Base-by-base conservation (phyloP, 2,113 vertebrate genomes). In the Ameiurus melas region DNA sequence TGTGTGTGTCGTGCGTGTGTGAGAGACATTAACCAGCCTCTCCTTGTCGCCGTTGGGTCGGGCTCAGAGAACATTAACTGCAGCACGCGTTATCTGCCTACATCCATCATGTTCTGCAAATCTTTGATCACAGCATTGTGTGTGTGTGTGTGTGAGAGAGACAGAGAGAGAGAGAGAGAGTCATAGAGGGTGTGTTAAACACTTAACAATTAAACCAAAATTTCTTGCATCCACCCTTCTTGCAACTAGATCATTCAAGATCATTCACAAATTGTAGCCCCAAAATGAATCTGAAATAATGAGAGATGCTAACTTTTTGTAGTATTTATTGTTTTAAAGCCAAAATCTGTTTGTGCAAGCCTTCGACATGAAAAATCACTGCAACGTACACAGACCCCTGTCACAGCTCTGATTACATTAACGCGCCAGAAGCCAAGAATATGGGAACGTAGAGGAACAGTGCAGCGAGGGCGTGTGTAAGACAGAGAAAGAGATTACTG, bases 1-100 rank as follows among this genome's bases (percentile, higher is more conserved):
- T 6, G 43, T 43, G 43, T 43, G 43, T 43, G 4, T 43, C n/a
- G 64, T 70, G 62, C 66, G 83, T 2, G 1, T 51, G 47, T 51
- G 83, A 1, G 70, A 8, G 84, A 58, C n/a, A 73, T 87, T 43
- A 62, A 73, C 51, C 75, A 87, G 81, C 53, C 64, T 85, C 77
- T 84, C 84, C 73, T 73, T 66, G 85, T 82, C 55, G 30, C 60
- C 78, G 57, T n/a, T 85, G 82, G 85, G 85, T 60, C 47, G 33
- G 81, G 47, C 62, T 87, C 33, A 68, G 77, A 86, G 71, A 90
- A 82, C 82, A 85, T 90, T 89, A 87, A 85, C 75, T 85, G 81
- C 81, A 83, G 64, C 80, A 75, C 12, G 55, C 55, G 2, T 77
- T 83, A 84, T 84, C 90, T 64, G 60, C 81, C 58, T 62, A 64